Conservation (phyloP, 2,797 vertebrate genomes). For the Leucoraja ocellata region DNA sequence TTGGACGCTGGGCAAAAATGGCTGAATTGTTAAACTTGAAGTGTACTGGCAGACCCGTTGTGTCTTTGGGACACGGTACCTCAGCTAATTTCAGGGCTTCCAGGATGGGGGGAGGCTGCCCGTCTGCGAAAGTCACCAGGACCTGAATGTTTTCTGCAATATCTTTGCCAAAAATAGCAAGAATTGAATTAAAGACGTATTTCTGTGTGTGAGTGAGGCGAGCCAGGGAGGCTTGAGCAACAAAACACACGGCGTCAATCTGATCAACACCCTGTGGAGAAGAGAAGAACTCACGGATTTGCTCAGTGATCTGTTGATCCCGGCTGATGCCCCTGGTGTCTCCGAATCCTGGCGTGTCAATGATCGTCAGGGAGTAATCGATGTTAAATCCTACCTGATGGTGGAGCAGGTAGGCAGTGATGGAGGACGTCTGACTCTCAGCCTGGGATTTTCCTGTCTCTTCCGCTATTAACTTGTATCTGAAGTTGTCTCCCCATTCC, state of each 20-base stretch:
- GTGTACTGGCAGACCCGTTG: background rate
- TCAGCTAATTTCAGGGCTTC: constrained; percentile 7
- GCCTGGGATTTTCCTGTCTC: constrained; percentile 1
- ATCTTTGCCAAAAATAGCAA: constrained; percentile 30
- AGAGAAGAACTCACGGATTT: background rate
- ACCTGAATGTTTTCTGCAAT: constrained; percentile 9
- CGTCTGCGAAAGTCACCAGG: constrained; percentile 10
- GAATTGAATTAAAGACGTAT: constrained; percentile 29
- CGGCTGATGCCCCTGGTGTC: constrained; percentile 12
- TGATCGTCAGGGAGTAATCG: background rate
- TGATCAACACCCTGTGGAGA: constrained; percentile 7
- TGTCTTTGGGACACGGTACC: constrained; percentile 7
- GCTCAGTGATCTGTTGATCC: background rate
- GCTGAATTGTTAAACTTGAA: constrained; percentile 33
- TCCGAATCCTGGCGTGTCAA: constrained; percentile 15
- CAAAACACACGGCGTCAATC: constrained; percentile 8
- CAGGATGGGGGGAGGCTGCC: background rate
- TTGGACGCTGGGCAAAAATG: background rate
- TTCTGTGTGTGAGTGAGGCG: background rate
- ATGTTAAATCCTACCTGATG: constrained; percentile 1
- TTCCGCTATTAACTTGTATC: background rate
- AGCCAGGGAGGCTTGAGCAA: background rate
- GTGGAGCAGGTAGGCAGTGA: background rate
- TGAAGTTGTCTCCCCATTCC: constrained; percentile 10
- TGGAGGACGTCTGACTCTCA: constrained; percentile 25